Evolutionary conservation across 2,888 invertebrate genomes (phyloP), one percentile per base, ranked within the genome.

Genomic region (Agrenia bidenticulata): DNA sequence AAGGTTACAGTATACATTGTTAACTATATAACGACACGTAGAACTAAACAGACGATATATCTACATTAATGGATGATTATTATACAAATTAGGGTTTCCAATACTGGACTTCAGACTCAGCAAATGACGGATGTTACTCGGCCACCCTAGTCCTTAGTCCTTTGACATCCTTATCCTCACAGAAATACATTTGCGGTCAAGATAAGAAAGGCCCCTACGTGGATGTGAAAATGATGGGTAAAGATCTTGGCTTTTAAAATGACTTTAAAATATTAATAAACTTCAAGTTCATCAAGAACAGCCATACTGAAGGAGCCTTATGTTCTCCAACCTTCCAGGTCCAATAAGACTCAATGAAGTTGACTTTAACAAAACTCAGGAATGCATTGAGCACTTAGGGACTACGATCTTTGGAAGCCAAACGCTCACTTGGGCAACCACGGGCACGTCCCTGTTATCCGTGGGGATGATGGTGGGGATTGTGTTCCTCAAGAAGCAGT

Each of bases 401-500:
- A 32, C 51, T 4, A 51, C 51, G n/a, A 19, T 51, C 21, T 51
- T 51, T 51, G 55, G 32, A 7, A 26, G 32, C 27, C 55, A 55
- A 32, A 55, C 55, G 27, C 19, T 55, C 5, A 24, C n/a, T 9
- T 55, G 55, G 55, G 24, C 32, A 2, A 32, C 55, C 2, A 23
- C 55, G 11, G 55, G 55, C 4, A 32, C 21, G 17, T 26, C 32
- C 17, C 4, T 32, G 2, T 7, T 55, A 17, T 55, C 55, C 9
- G 15, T 55, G 15, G 55, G 26, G 2, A 55, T 55, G 55, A 55
- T 55, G 55, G 55, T 32, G 2, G 55, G 55, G 23, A 55, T 55
- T 13, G 55, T 55, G 23, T 55, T 55, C 55, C 55, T 55, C 27
- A 55, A 26, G 55, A 55, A 32, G 17, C 55, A 55, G 23, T 23